Base-by-base conservation (phyloP, 2,797 vertebrate species). In the Jordanella pulchra region DNA sequence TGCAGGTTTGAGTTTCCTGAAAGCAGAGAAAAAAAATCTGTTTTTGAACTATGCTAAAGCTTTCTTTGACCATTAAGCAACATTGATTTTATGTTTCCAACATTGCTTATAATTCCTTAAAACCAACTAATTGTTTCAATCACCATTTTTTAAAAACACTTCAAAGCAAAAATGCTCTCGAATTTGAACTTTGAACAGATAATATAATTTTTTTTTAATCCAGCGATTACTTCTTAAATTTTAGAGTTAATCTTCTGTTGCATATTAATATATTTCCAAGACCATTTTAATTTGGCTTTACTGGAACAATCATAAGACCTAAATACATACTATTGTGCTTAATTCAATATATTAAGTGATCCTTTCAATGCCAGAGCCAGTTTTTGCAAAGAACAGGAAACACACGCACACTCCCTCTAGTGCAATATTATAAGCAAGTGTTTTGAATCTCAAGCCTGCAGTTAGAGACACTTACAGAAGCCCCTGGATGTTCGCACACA, bases 381-480 rank as follows among this genome's bases (percentile, higher is more conserved):
- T 48, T 72, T 60, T n/a, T 30, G 11, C 56, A 51, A 15, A 81
- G 58, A 10, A 83, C 76, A 69, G 28, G 69, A 77, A 71, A 73
- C 73, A 73, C 47, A 77, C 61, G 44, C 71, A 82, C 55, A 45
- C 65, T 67, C 53, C 81, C 79, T 80, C 82, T 64, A 66, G 86
- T 83, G 86, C 82, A 55, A 65, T 78, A 77, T 65, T 75, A 74
- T 83, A 82, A 89, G 79, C 76, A 69, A 1, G 11, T 93, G 88
- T 93, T 94, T 93, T 93, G 88, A 93, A 93, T 92, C 84, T 88
- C 71, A 86, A 92, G 73, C 81, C 82, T 82, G 32, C 50, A 69
- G 84, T 90, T 84, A 86, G 81, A 86, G 75, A 73, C 86, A 83
- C 83, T 84, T 84, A 82, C 82, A 79, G 82, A 86, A 88, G 77